These are phyloP conservation scores for Drosophila setifemur DNA, from an alignment of 1,140 invertebrate species.

Conservation along the genomic window DNA sequence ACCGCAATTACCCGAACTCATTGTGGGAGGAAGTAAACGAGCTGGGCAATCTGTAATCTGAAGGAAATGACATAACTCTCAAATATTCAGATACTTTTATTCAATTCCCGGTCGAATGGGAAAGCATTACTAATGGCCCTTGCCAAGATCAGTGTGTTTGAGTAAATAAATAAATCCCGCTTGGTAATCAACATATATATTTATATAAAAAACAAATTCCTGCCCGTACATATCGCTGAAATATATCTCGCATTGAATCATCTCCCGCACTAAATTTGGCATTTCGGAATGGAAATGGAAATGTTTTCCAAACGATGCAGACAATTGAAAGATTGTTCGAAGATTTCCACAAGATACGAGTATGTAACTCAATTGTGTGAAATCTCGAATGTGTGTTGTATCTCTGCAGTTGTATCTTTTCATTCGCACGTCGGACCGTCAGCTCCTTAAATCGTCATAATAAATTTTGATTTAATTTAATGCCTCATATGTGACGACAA, in stretches of 20 bases:
- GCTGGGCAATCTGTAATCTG: constrained; percentile 33
- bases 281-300: constrained; percentile 12
- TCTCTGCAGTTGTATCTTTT: constrained; percentile 29
- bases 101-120: constrained; percentile 2
- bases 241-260: constrained; percentile 9
- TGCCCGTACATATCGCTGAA: neutral
- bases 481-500: constrained; percentile 60
- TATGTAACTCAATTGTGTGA: constrained; percentile 69
- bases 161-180: constrained; percentile 52
- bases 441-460: constrained; percentile 77
- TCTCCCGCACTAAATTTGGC: neutral
- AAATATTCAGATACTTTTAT: constrained; percentile 21
- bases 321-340: constrained; percentile 57
- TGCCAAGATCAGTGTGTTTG: neutral
- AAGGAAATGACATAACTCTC: constrained; percentile 62
- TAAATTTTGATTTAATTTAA: constrained; percentile 80
- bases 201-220: constrained; percentile 1
- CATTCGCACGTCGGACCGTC: constrained; percentile 51
- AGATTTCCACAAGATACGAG: constrained; percentile 20
- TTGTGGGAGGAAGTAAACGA: constrained; percentile 71
- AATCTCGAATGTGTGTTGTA: constrained; percentile 12
- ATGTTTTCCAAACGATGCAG: constrained; percentile 25
- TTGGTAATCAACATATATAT: no score
- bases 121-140: neutral
- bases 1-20: constrained; percentile 50